Evolutionary conservation across 1,140 invertebrate species (phyloP), one percentile per base, ranked within the genome.

Genomic region (Meloidogyne floridensis): DNA sequence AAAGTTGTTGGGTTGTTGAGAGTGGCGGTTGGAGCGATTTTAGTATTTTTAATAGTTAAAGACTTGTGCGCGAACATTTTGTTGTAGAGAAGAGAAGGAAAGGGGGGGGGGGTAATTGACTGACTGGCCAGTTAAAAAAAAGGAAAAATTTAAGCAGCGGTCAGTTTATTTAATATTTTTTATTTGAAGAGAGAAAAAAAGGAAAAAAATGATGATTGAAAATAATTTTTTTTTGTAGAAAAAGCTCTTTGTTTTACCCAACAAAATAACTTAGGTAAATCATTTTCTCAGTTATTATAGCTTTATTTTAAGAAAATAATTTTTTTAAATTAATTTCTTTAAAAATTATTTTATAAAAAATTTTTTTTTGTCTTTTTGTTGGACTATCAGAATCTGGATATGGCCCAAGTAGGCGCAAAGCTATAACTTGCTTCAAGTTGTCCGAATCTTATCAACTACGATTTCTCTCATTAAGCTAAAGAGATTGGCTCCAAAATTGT

Each of bases 11-110:
- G 59, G 4, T 65, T 65, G 10, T 65, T n/a, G 53, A 53, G 51
- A 54, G 11, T 54, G 11, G 53, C 10, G 53, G 53, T 11, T 11
- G 11, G 8, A 54, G 11, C 11, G 11, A 11, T 11, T 54, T 53
- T 54, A 54, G 8, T 54, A 15, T 5, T 56, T 56, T 65, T 65
- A n/a, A 65, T 65, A n/a, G 15, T 65, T 65, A 65, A 65, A 65
- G 15, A 65, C n/a, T 65, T 65, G 59, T 65, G 59, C 59, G 59
- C 59, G 59, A 65, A 65, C 59, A 65, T 65, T 65, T 65, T 65
- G 15, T 4, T n/a, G 13, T 59, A 15, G 8, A 59, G 6, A 15
- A 15, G 13, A 15, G 6, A 15, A 32, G 32, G 32, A 2, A 32
- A 32, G 32, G 32, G 32, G 2, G 2, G n/a, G n/a, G 10, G 6